phyloP scores from a whole-genome alignment of 2,888 invertebrate genomes.

The Cenopis cana region DNA sequence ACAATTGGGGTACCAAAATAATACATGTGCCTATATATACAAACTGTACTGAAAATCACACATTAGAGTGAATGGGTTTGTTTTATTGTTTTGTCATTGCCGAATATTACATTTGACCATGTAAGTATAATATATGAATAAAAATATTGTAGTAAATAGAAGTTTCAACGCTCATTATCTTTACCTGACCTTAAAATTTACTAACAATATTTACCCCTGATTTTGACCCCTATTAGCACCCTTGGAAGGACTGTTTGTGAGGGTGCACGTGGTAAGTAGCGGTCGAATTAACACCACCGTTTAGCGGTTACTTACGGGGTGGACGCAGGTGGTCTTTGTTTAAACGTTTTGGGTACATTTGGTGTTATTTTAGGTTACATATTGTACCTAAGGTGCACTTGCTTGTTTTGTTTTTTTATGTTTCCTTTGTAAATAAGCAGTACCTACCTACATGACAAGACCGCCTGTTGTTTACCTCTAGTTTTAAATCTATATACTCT shows the following conservation, averaged over 20 bases:
- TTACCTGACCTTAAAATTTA: conserved; percentile 28
- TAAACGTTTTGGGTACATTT: conserved; percentile 53
- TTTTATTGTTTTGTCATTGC: too few species aligned
- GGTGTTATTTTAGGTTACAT: conserved; percentile 21
- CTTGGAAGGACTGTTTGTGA: conserved; percentile 41
- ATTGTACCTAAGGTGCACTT: conserved; percentile 15
- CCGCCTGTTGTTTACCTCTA: too few species aligned
- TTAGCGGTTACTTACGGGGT: conserved; percentile 76
- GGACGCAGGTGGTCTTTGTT: conserved; percentile 83
- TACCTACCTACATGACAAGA: too few species aligned
- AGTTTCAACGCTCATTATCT: conserved; percentile 16
- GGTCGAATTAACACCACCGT: conserved; percentile 72
- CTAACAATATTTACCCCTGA: conserved; percentile 44
- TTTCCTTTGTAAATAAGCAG: conserved; percentile 2
- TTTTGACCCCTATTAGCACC: conserved; percentile 44
- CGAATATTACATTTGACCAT: not conserved
- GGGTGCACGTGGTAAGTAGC: conserved; percentile 53
- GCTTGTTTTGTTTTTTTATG: not conserved
- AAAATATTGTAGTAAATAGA: not conserved
- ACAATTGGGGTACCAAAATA: too few species aligned
- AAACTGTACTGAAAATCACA: too few species aligned
- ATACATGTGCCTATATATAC: too few species aligned
- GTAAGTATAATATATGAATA: not conserved
- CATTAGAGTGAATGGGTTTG: too few species aligned
- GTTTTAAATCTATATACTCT: too few species aligned